These are phyloP conservation scores for Neopipo cinnamomea DNA, from an alignment of 2,113 vertebrate genomes.

Conservation along the genomic window DNA sequence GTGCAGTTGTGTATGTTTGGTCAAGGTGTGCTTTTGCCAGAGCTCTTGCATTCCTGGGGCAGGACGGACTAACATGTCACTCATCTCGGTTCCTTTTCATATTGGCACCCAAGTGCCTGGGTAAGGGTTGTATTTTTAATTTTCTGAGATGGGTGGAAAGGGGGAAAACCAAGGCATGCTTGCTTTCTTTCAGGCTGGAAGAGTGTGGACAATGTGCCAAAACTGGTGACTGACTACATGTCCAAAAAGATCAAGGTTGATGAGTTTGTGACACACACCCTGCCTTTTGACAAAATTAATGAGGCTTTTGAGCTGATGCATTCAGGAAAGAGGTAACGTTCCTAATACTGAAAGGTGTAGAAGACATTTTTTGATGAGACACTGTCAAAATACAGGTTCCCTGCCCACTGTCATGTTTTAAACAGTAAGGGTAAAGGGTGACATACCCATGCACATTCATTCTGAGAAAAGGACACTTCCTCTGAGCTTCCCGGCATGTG, in stretches of 20 bases:
- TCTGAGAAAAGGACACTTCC: background rate
- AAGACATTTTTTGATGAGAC: background rate
- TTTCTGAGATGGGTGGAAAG: background rate
- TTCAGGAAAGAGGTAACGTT: slow-evolving; percentile 75
- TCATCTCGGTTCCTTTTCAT: background rate
- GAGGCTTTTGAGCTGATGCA: slow-evolving; percentile 81
- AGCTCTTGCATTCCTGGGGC: background rate
- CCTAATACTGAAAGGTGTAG: background rate
- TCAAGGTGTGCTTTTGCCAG: background rate
- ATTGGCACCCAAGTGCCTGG: background rate
- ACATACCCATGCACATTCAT: background rate
- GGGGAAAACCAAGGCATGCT: background rate
- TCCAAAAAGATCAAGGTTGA: slow-evolving; percentile 83
- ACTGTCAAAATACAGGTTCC: background rate
- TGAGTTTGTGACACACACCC: slow-evolving; percentile 79
- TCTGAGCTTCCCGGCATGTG: background rate
- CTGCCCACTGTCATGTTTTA: background rate
- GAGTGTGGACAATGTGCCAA: slow-evolving; percentile 77
- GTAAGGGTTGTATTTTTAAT: background rate
- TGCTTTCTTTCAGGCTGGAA: slow-evolving; percentile 77
- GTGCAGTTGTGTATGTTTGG: fast-evolving
- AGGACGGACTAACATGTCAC: background rate
- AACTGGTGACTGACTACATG: slow-evolving; percentile 81
- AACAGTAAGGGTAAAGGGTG: background rate
- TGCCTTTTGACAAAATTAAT: slow-evolving; percentile 78